A percentile compares a stretch with the other conserved stretches of the same genome.
These are phyloP conservation scores for Papilio demoleus DNA, from an alignment of 2,888 invertebrate species.

Conservation along the genomic window DNA sequence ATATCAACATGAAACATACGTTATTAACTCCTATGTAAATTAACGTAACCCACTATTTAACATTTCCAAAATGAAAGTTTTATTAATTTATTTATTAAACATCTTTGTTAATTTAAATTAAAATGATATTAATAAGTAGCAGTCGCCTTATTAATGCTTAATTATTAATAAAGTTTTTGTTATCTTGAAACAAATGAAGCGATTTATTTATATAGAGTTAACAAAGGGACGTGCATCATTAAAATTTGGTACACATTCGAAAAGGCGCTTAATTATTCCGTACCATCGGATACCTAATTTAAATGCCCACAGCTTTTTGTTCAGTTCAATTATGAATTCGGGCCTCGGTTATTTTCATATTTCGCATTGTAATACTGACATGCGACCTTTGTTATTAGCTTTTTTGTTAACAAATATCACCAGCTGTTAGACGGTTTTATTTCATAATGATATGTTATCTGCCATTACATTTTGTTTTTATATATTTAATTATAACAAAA, in stretches of 20 bases:
- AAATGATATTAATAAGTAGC: too few relatives aligned
- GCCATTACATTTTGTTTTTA: background rate
- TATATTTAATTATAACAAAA: too few relatives aligned
- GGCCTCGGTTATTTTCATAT: slow-evolving; percentile 26
- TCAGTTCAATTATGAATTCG: slow-evolving; percentile 35
- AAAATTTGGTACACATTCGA: slow-evolving; percentile 33
- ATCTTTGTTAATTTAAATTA: too few relatives aligned
- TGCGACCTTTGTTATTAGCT: slow-evolving; percentile 22
- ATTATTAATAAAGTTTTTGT: background rate
- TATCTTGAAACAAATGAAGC: slow-evolving; percentile 22
- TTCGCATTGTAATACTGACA: slow-evolving; percentile 20
- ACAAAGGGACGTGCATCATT: slow-evolving; percentile 34
- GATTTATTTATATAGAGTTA: slow-evolving; percentile 19
- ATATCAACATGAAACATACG: background rate
- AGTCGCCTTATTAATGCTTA: too few relatives aligned
- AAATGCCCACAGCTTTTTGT: slow-evolving; percentile 36
- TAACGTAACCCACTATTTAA: background rate
- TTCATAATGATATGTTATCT: background rate
- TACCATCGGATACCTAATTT: slow-evolving; percentile 35
- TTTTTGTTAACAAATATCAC: slow-evolving; percentile 2
- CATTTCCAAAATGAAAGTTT: background rate
- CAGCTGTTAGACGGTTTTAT: background rate
- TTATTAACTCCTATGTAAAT: background rate
- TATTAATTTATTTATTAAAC: too few relatives aligned
- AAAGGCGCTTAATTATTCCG: slow-evolving; percentile 38